A percentile compares a stretch with the other conserved stretches of the same genome.
These are phyloP conservation scores for Drosophila tanythrix DNA, from an alignment of 2,888 invertebrate genomes.

Conservation along the genomic window DNA sequence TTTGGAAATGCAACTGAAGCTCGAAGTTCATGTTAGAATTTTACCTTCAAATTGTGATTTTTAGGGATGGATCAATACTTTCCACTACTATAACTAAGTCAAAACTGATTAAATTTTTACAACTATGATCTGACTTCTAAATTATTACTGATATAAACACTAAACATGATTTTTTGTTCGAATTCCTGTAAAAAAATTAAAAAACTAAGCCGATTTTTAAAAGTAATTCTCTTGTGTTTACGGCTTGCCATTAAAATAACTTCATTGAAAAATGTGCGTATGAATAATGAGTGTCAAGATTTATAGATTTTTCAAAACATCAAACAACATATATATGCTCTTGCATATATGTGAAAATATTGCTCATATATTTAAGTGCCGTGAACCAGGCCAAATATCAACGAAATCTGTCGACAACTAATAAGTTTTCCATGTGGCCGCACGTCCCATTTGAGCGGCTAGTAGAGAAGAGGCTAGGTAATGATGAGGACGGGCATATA, in stretches of 20 bases:
- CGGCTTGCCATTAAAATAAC: not conserved
- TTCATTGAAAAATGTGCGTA: constrained; percentile 29
- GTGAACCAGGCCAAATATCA: constrained; percentile 45
- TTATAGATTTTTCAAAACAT: constrained; percentile 38
- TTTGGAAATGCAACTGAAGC: not conserved
- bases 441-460: constrained; percentile 23
- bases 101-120: not conserved
- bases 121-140: not conserved
- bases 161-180: not conserved
- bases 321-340: constrained; percentile 18
- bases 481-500: not conserved
- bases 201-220: not conserved
- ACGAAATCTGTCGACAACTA: constrained; percentile 26
- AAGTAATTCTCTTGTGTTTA: not conserved
- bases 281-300: constrained; percentile 49
- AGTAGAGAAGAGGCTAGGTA: not conserved
- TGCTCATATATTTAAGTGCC: constrained; percentile 41
- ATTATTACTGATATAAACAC: not conserved
- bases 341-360: constrained; percentile 37
- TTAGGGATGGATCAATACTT: not conserved
- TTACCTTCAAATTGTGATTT: not conserved
- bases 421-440: constrained; percentile 30
- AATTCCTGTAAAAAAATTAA: not conserved
- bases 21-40: not conserved
- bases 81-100: not conserved